These are phyloP conservation scores for Oxycera nigricornis DNA, from an alignment of 2,888 invertebrate species.

Conservation along the genomic window DNA sequence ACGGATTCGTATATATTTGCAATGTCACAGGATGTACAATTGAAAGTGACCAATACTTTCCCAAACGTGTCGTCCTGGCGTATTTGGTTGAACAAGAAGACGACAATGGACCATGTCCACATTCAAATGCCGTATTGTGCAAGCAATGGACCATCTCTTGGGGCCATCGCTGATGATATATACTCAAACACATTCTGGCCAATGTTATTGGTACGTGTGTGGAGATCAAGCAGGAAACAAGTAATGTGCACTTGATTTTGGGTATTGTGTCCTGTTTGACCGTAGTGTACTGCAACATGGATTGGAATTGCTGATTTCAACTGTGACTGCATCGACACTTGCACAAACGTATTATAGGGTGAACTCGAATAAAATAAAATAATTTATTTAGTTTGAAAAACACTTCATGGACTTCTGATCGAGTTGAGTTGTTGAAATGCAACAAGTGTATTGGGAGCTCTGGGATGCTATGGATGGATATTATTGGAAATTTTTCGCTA, in stretches of 20 bases:
- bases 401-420: no score
- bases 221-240: background rate
- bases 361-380: no score
- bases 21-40: background rate
- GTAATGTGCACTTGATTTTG: background rate
- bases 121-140: conserved; percentile 12
- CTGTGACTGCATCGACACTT: no score
- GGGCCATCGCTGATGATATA: background rate
- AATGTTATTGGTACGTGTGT: background rate
- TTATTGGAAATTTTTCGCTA: no score
- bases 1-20: background rate
- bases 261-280: background rate
- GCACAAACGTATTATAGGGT: no score
- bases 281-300: background rate
- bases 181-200: background rate
- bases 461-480: no score
- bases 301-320: background rate
- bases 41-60: conserved; percentile 20
- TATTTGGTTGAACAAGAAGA: background rate
- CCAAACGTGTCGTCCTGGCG: background rate
- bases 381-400: no score
- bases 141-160: conserved; percentile 8
- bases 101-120: conserved; percentile 15
- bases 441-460: no score
- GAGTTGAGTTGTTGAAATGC: no score